Evolutionary conservation across 1,140 invertebrate genomes (phyloP), one percentile per base, ranked within the genome.

Genomic region (Eumaeus atala): DNA sequence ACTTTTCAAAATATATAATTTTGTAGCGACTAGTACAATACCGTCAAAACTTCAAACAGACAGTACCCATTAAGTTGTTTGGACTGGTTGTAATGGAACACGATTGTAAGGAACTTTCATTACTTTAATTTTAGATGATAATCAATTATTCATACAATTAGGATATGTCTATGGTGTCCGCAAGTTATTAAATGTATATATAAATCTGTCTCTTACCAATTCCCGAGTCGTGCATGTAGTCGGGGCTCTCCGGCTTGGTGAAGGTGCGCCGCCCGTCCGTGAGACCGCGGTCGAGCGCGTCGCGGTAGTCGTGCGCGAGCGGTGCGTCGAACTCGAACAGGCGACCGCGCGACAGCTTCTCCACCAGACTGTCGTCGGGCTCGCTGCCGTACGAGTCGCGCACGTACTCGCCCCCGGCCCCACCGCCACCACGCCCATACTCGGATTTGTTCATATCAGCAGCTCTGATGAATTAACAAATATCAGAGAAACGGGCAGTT

Each of bases 311-410:
- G 18, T 74, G 74, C 9, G 84, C 70, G 54, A 87, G 82, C 79
- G 57, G 87, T 86, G 58, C 77, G 56, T 88, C 87, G 56, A 88
- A 88, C 58, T 87, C 87, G 62, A 88, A 88, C 11, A 88, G 73
- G 48, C 84, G 72, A 18, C 85, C 78, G 65, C 87, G 87, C 0
- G 79, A 80, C 2, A 88, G 70, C 16, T 84, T 86, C 55, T 86
- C 80, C 42, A 87, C 81, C n/a, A 79, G 74, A 55, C 86, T 79
- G 56, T 88, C 83, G 51, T 72, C 75, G 38, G 86, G 66, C 38
- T 83, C 75, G 62, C 64, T 69, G 54, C 72, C 73, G 63, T 67
- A 77, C 62, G 87, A 87, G 67, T 87, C 87, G 63, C 81, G 84
- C 87, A 88, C 88, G 36, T 66, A 70, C 48, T 83, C 75, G 59